Base-by-base conservation (phyloP, 1,140 invertebrate species). In the Dufourea novaeangliae region DNA sequence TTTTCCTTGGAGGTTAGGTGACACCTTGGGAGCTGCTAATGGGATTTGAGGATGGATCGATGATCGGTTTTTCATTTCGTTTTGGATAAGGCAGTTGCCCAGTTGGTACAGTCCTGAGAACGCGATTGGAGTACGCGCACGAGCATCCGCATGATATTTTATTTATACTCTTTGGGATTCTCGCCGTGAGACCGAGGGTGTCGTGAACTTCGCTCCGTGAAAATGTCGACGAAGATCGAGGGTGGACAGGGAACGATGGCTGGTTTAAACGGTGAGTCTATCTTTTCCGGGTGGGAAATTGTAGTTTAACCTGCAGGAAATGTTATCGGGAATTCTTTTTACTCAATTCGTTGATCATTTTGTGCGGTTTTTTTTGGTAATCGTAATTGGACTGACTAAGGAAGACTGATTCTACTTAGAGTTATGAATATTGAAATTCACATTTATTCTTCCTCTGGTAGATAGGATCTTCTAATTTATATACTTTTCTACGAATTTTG, bases 101-200 rank as follows among this genome's bases (percentile, higher is more conserved):
- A 1, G 7, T n/a, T 59, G n/a, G 54, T 67, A 82, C 77, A 74
- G 59, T 66, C 71, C 81, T 84, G 77, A 52, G 54, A 79, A 82
- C 68, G 63, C 56, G 52, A 54, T 70, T 56, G n/a, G 67, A 75
- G 39, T 70, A 61, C 69, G 83, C 83, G 79, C 82, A 84, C 37
- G 25, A 61, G 57, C 69, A 67, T 67, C 61, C 79, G 82, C 64
- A 75, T 64, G 14, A 70, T 84, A 57, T 71, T 78, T 81, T 81
- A 85, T 85, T 84, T 75, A 81, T 81, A 66, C 52, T 44, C 14
- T 32, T 85, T 68, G 74, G 37, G 20, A 84, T 84, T 78, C 75
- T 71, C 61, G 46, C 71, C 50, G 69, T 52, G 78, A 78, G 67
- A 57, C 52, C 56, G n/a, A 64, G 57, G n/a, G 52, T 46, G 39